Conservation (phyloP, 2,797 vertebrate species). For the Chelon labrosus region DNA sequence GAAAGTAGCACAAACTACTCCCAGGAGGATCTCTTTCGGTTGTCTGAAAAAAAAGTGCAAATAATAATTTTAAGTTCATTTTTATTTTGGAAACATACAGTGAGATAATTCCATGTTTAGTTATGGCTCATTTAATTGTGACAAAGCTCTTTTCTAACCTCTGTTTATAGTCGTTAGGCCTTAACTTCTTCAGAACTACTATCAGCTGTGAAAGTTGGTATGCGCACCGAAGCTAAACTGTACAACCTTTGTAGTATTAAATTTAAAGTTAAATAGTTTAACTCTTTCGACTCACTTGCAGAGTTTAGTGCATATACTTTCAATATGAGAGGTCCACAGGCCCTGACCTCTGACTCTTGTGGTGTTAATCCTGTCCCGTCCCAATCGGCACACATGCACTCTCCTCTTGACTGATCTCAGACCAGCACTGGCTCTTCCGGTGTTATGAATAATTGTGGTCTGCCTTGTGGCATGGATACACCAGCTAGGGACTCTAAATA, state of each 20-base stretch:
- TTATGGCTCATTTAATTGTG: neutral
- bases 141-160: neutral
- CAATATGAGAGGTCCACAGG: neutral
- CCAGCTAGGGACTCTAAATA: conserved; percentile 80
- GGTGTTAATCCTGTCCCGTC: conserved; percentile 48
- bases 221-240: neutral
- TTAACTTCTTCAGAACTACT: neutral
- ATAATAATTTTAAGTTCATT: neutral
- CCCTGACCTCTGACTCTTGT: conserved; percentile 42
- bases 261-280: neutral
- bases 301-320: neutral
- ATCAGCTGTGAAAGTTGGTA: neutral
- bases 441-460: conserved; percentile 75
- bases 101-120: neutral
- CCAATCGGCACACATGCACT: conserved; percentile 40
- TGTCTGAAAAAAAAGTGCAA: neutral
- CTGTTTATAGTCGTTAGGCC: neutral
- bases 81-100: neutral
- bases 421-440: conserved; percentile 51
- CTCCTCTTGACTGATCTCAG: conserved; percentile 60
- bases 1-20: conserved; percentile 24
- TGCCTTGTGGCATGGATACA: conserved; percentile 80
- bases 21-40: conserved; percentile 3
- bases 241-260: neutral
- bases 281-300: neutral